Conservation (phyloP, 1,140 invertebrate genomes). For the roundworm (Caenorhabditis elegans) region WBcel235 BX284605.5:9165501-9166000, state of each 20-base stretch:
- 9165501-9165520: background rate
- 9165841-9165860: no score
- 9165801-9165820: no score
- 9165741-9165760: no score
- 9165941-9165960: background rate
- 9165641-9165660: slow-evolving; percentile 30
- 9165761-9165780: no score
- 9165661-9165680: background rate
- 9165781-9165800: no score
- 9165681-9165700: background rate
- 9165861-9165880: no score
- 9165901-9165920: no score
- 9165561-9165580: background rate
- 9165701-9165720: background rate
- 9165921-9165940: background rate
- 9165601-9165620: background rate
- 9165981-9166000: background rate
- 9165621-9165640: slow-evolving; percentile 21
- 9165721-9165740: background rate
- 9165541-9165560: slow-evolving; percentile 3
- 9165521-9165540: slow-evolving; percentile 20
- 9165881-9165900: no score
- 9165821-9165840: no score
- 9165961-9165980: background rate
- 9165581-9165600: background rate